Conservation (phyloP, 2,113 vertebrate species). For the Protobothrops mucrosquamatus region DNA sequence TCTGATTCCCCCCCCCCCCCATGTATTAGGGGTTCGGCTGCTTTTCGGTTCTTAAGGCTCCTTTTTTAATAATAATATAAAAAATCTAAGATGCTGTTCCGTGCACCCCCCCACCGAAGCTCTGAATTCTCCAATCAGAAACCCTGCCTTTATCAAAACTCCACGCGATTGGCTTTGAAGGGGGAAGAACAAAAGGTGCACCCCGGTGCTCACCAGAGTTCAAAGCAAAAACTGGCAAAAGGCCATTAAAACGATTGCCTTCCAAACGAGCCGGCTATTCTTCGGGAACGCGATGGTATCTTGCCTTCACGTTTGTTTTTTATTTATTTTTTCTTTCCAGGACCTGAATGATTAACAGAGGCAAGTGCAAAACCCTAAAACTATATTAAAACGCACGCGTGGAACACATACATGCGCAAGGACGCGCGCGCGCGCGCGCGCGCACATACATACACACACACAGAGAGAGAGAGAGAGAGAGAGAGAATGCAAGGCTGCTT, state of each 20-base stretch:
- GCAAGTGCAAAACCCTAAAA: slow-evolving; percentile 51
- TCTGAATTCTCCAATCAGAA: slow-evolving; percentile 76
- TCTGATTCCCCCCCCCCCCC: rapidly evolving
- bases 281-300: slow-evolving; percentile 50
- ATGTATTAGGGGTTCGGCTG: neutral
- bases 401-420: neutral
- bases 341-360: slow-evolving; percentile 68
- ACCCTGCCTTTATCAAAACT: slow-evolving; percentile 66
- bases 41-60: slow-evolving; percentile 45
- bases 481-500: slow-evolving; percentile 35
- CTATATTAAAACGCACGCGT: neutral
- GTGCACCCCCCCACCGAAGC: slow-evolving; percentile 38
- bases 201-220: slow-evolving; percentile 51
- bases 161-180: slow-evolving; percentile 71
- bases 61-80: slow-evolving; percentile 17
- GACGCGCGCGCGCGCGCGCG: rapidly evolving
- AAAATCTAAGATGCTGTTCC: neutral
- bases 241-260: slow-evolving; percentile 57
- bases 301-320: slow-evolving; percentile 40
- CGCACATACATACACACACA: too few relatives aligned
- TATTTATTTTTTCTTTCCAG: slow-evolving; percentile 52
- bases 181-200: neutral
- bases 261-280: slow-evolving; percentile 39
- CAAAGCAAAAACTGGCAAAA: slow-evolving; percentile 54
- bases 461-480: too few relatives aligned